Base-by-base conservation (phyloP, 92 coral and sea anemone species). In the Porites cylindrica region DNA sequence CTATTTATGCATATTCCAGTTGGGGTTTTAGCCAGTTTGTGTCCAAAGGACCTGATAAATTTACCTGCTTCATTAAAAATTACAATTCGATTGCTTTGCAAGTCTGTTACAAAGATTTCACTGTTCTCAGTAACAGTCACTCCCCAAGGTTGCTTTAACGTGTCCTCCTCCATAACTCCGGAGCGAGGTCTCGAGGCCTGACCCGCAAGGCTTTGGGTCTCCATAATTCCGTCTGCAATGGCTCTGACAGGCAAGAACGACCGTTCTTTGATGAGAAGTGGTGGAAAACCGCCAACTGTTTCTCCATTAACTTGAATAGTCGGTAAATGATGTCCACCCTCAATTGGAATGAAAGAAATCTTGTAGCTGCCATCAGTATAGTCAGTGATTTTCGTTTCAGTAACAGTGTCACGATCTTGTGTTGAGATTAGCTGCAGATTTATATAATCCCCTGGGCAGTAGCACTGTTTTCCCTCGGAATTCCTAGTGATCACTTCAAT, bases 121-220 rank as follows among this genome's bases (percentile, higher is more conserved):
- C 76, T 75, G 23, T 69, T 69, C 52, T 56, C 76, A 72, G 66
- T 90, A 10, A 80, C 21, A 10, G 93, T 82, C 38, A 90, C 84
- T 7, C 90, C 85, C 67, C 82, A 86, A 26, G 93, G 93, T 8
- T 20, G 38, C 6, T 12, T n/a, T 1, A 67, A 21, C 10, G 4
- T 20, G 4, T 38, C 47, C 47, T 21, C 10, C 24, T 67, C 61
- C 11, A 8, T 56, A 10, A 10, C 13, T 56, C 61, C 1, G 13
- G 61, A 56, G 16, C 61, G 61, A 14, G 61, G 61, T 56, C 61
- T 56, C 61, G 61, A 56, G 5, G 61, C 61, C 61, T 56, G 17
- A 56, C 11, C 61, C 8, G 16, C 61, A 8, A 56, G 61, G 13
- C 13, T 12, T 56, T 56, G 61, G 16, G 61, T 56, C 16, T 56